Evolutionary conservation across 2,888 invertebrate species (phyloP).

Genomic region (Drosophila fungiperda): DNA sequence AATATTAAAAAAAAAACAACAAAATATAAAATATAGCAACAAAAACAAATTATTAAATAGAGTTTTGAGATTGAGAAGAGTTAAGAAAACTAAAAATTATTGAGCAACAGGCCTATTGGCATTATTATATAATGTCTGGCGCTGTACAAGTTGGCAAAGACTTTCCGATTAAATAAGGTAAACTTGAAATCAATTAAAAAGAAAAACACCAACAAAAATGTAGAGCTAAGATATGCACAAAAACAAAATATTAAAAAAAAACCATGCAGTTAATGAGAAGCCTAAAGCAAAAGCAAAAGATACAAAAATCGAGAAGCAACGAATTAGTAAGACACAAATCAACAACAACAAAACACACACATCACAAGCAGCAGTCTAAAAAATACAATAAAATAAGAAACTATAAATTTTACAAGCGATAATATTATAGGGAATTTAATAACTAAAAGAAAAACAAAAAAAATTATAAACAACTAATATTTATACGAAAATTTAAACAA

Average conservation of each 20-base stretch:
- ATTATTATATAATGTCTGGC: constrained; percentile 71
- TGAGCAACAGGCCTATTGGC: constrained; percentile 32
- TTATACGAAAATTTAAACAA: constrained; percentile 23
- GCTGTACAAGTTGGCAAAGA: constrained; percentile 60
- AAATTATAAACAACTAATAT: constrained; percentile 28
- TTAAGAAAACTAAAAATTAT: constrained; percentile 47
- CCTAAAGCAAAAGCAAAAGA: constrained; percentile 23
- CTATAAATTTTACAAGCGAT: constrained; percentile 40
- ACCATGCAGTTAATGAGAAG: constrained; percentile 17
- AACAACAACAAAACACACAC: constrained; percentile 42
- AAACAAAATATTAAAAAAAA: constrained; percentile 22
- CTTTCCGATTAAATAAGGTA: constrained; percentile 71
- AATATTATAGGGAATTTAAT: constrained; percentile 61
- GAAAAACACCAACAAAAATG: constrained; percentile 31
- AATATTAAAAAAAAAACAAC: constrained; percentile 45
- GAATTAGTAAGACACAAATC: constrained; percentile 59
- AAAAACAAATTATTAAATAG: constrained; percentile 46
- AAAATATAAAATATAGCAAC: constrained; percentile 23
- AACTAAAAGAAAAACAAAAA: constrained; percentile 29
- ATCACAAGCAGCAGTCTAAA: constrained; percentile 60
- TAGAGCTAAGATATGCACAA: constrained; percentile 76
- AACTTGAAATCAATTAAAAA: constrained; percentile 70
- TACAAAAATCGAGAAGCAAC: constrained; percentile 64
- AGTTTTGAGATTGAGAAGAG: constrained; percentile 40
- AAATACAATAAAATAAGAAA: constrained; percentile 26